These are phyloP conservation scores for Gymnobelideus leadbeateri DNA, from an alignment of 2,113 vertebrate species.

Conservation along the genomic window DNA sequence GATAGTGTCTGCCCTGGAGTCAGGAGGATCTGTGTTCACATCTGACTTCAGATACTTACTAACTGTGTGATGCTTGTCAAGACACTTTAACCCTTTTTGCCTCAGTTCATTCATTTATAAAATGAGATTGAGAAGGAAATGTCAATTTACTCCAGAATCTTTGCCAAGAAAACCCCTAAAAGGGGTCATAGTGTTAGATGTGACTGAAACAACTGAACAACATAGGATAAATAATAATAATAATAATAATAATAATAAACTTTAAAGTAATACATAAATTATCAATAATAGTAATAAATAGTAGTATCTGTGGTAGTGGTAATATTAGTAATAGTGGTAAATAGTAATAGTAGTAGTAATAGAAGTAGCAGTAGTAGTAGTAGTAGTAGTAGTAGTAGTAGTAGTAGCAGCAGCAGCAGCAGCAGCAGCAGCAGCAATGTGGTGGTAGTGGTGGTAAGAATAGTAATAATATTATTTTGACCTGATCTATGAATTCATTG, in stretches of 20 bases:
- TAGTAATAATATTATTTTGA: background rate
- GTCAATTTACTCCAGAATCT: background rate
- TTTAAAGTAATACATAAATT: too few relatives aligned
- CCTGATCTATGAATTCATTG: background rate
- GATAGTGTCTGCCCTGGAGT: too few relatives aligned
- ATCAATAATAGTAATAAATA: background rate
- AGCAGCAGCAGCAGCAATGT: background rate
- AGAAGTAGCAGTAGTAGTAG: too few relatives aligned
- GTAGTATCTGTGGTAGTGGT: too few relatives aligned
- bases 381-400: too few relatives aligned
- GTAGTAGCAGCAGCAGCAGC: too few relatives aligned
- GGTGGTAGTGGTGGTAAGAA: background rate
- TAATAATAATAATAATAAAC: background rate
- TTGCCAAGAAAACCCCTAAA: background rate
- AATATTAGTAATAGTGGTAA: too few relatives aligned
- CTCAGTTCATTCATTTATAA: too few relatives aligned
- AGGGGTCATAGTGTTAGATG: background rate
- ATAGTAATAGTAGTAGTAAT: too few relatives aligned
- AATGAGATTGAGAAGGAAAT: background rate
- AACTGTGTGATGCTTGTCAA: background rate
- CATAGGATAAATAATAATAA: background rate
- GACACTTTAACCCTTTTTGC: background rate
- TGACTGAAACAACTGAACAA: background rate
- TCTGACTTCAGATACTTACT: background rate
- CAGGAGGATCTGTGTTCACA: too few relatives aligned